phyloP scores from a whole-genome alignment of 1,140 invertebrate genomes.

The Octopus sinensis region DNA sequence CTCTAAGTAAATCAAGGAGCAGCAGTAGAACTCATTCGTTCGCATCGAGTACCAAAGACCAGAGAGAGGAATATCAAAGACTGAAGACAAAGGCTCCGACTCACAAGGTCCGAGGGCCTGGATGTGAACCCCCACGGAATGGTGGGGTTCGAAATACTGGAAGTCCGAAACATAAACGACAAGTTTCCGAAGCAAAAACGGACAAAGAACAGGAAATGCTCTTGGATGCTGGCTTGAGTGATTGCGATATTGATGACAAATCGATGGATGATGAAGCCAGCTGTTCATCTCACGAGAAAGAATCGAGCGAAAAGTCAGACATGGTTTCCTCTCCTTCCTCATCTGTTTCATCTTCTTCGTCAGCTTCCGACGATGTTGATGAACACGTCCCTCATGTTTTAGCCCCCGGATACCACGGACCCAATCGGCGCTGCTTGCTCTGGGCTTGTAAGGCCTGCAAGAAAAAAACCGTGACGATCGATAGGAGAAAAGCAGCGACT shows the following conservation, averaged over 20 bases:
- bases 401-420: conserved; percentile 54
- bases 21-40: too few species aligned
- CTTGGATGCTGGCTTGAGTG: too few species aligned
- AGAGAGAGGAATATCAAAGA: too few species aligned
- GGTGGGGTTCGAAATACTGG: too few species aligned
- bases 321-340: conserved; percentile 24
- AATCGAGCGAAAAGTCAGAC: conserved; percentile 25
- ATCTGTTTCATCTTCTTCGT: conserved; percentile 22
- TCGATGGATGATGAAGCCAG: background rate
- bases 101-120: too few species aligned
- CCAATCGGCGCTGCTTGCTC: conserved; percentile 73
- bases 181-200: too few species aligned
- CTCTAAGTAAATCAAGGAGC: too few species aligned
- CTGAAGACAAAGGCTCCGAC: too few species aligned
- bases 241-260: background rate
- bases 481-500: conserved; percentile 93
- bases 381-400: conserved; percentile 57
- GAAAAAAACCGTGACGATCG: conserved; percentile 88
- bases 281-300: conserved; percentile 9
- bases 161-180: too few species aligned
- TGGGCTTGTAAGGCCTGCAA: conserved; percentile 97
- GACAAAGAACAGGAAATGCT: too few species aligned
- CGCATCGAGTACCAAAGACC: too few species aligned
- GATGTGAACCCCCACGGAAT: too few species aligned
- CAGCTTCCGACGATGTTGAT: conserved; percentile 41